Percentiles rank a stretch among this genome's conserved stretches.
Evolutionary conservation across 2,888 invertebrate species (phyloP).

Genomic region (Blastobasis adustella): DNA sequence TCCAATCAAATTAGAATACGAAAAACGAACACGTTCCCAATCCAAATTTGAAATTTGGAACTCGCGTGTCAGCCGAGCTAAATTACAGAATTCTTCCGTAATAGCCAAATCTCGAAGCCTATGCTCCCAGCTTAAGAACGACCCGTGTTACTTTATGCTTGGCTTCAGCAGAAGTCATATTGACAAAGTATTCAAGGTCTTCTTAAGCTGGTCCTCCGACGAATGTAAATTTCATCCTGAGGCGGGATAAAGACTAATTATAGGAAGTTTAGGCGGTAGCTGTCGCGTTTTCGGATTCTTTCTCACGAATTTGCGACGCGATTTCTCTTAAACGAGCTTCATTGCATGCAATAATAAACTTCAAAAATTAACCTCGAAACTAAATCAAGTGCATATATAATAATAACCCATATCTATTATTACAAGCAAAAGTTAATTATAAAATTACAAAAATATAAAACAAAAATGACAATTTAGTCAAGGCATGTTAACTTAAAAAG

Average conservation of each 20-base stretch:
- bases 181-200: neutral
- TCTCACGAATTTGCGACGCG: constrained; percentile 28
- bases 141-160: constrained; percentile 1
- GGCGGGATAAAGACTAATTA: constrained; percentile 21
- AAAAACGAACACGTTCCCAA: constrained; percentile 24
- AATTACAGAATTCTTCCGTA: constrained; percentile 51
- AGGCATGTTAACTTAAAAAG: too few relatives aligned
- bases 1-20: constrained; percentile 39
- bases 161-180: constrained; percentile 7
- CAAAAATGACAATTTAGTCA: too few relatives aligned
- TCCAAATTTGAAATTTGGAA: constrained; percentile 35
- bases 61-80: constrained; percentile 39
- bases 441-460: too few relatives aligned
- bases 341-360: too few relatives aligned
- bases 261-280: constrained; percentile 16
- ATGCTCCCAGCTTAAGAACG: neutral
- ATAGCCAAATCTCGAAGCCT: constrained; percentile 13
- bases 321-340: too few relatives aligned
- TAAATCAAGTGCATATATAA: too few relatives aligned
- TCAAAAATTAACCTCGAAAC: too few relatives aligned
- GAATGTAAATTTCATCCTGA: constrained; percentile 16
- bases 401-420: too few relatives aligned
- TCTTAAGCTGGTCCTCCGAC: constrained; percentile 6
- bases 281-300: constrained; percentile 40
- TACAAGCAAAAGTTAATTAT: too few relatives aligned